A percentile compares a stretch with the other conserved stretches of the same genome.
phyloP scores from a whole-genome alignment of 92 coral and sea anemone genomes.

The Parazoanthus swiftii region DNA sequence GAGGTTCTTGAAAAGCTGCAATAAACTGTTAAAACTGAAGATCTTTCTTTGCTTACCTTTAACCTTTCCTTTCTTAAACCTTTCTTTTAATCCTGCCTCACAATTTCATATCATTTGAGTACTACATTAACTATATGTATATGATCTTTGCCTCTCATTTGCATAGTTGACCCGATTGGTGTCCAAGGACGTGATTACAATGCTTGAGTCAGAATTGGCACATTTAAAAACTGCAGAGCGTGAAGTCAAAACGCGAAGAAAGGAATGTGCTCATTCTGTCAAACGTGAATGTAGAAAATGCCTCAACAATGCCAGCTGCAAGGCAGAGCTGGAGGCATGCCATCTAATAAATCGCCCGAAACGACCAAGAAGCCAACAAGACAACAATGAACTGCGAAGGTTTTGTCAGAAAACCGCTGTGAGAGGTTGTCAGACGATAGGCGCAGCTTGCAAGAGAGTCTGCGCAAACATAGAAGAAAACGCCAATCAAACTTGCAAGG shows the following conservation, averaged over 20 bases:
- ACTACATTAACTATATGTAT: neutral
- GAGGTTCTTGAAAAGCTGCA: too few relatives aligned
- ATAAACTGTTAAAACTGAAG: too few relatives aligned
- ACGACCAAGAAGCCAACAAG: constrained; percentile 17
- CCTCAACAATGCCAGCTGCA: constrained; percentile 46
- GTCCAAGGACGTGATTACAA: constrained; percentile 79
- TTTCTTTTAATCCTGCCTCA: too few relatives aligned
- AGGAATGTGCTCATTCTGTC: constrained; percentile 63
- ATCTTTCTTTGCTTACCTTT: too few relatives aligned
- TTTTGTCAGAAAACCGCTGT: constrained; percentile 70
- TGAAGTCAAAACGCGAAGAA: constrained; percentile 63
- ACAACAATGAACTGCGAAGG: constrained; percentile 30
- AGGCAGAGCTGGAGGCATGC: constrained; percentile 48
- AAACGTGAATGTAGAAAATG: constrained; percentile 71
- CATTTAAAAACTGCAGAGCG: constrained; percentile 67
- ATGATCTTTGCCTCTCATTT: constrained; percentile 3
- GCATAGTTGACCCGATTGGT: constrained; percentile 86
- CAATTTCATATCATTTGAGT: neutral
- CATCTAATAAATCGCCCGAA: constrained; percentile 9
- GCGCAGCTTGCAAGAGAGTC: constrained; percentile 52
- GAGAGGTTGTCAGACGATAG: constrained; percentile 58
- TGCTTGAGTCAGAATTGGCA: constrained; percentile 76
- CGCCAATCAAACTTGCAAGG: constrained; percentile 71
- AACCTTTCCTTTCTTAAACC: too few relatives aligned
- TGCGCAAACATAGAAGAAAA: constrained; percentile 58